Conservation (phyloP, 2,888 invertebrate species). For the Notocelia uddmanniana region DNA sequence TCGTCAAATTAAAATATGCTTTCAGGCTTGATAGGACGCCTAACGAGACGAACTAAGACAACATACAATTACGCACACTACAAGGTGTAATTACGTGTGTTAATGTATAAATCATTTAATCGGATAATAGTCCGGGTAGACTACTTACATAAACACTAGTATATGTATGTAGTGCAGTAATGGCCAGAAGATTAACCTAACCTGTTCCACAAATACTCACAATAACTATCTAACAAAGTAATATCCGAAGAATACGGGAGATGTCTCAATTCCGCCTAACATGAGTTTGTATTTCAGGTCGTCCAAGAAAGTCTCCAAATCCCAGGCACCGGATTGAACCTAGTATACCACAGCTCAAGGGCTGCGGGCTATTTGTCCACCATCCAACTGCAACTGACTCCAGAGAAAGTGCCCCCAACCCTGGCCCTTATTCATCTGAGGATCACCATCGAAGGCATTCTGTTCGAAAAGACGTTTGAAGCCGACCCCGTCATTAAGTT, state of each 20-base stretch:
- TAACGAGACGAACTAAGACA: neutral
- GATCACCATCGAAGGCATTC: conserved; percentile 97
- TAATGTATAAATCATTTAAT: neutral
- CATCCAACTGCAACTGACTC: conserved; percentile 95
- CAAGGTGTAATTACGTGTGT: neutral
- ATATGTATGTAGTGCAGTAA: too few species aligned
- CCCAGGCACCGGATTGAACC: conserved; percentile 97
- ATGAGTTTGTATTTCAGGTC: conserved; percentile 83
- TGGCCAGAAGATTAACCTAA: neutral
- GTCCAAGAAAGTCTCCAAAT: conserved; percentile 97
- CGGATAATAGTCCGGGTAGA: neutral
- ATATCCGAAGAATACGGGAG: neutral
- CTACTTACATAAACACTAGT: neutral
- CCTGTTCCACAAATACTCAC: neutral
- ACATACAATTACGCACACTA: neutral
- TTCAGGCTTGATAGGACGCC: neutral
- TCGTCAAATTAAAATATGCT: too few species aligned
- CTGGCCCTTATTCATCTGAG: conserved; percentile 95
- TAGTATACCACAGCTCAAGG: conserved; percentile 98
- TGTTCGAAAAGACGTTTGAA: conserved; percentile 97
- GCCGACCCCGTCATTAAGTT: conserved; percentile 98
- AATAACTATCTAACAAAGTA: neutral
- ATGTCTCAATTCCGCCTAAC: neutral
- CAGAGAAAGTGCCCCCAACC: conserved; percentile 92
- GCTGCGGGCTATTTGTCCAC: conserved; percentile 97